A percentile compares a stretch with the other conserved stretches of the same genome.
phyloP scores from a whole-genome alignment of 2,797 vertebrate species.

The Periophthalmus magnuspinnatus region DNA sequence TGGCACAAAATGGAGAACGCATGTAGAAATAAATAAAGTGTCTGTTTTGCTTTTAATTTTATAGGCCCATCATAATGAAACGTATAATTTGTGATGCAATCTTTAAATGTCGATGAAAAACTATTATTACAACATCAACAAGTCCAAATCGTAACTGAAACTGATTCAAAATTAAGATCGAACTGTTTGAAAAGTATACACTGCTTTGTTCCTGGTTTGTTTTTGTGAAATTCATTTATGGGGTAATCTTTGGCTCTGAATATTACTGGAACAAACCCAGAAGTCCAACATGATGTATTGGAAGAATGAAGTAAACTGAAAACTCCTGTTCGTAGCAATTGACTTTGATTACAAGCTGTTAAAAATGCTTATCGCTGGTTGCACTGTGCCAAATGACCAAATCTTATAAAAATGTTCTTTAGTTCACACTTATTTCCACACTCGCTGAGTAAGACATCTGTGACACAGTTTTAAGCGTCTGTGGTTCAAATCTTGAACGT shows the following conservation, averaged over 20 bases:
- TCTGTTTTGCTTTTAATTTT: neutral
- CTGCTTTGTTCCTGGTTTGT: constrained; percentile 9
- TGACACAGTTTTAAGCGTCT: neutral
- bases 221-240: constrained; percentile 24
- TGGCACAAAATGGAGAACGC: constrained; percentile 17
- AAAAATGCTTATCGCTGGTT: constrained; percentile 3
- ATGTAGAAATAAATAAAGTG: neutral
- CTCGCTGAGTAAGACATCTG: neutral
- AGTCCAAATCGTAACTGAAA: constrained; percentile 30
- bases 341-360: constrained; percentile 9
- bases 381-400: neutral
- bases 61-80: constrained; percentile 2
- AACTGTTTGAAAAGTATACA: constrained; percentile 23
- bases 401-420: neutral
- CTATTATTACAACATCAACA: constrained; percentile 16
- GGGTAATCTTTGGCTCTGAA: constrained; percentile 38
- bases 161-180: constrained; percentile 31
- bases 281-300: constrained; percentile 24
- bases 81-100: neutral
- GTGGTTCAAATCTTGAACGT: neutral
- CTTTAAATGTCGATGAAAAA: constrained; percentile 6
- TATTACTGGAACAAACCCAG: constrained; percentile 21
- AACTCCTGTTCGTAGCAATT: neutral
- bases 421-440: neutral
- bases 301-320: constrained; percentile 22